phyloP scores from a whole-genome alignment of 2,113 vertebrate genomes.

The Axis porcinus region DNA sequence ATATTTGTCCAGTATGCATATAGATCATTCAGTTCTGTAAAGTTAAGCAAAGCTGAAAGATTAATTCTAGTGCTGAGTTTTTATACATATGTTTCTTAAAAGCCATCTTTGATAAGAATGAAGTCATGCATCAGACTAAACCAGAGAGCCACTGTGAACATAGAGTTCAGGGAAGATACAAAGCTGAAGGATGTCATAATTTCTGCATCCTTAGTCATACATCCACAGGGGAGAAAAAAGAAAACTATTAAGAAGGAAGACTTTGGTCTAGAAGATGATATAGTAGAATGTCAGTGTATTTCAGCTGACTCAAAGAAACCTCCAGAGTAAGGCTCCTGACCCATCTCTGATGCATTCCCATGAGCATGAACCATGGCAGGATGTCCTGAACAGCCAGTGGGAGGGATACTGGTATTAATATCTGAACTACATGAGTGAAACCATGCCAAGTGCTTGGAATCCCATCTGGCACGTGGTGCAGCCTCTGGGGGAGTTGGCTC shows the following conservation, averaged over 20 bases:
- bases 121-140: neutral
- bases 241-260: neutral
- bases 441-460: neutral
- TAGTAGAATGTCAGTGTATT: neutral
- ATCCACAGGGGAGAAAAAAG: neutral
- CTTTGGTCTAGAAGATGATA: neutral
- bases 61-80: neutral
- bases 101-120: conserved; percentile 19
- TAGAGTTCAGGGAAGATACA: neutral
- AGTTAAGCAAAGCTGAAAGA: neutral
- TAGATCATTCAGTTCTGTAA: neutral
- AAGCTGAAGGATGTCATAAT: neutral
- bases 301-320: neutral
- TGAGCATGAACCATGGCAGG: neutral
- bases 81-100: conserved; percentile 35
- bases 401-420: neutral
- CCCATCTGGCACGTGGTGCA: rapidly evolving
- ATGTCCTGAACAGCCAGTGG: neutral
- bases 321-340: neutral
- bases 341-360: neutral
- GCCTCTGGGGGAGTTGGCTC: neutral
- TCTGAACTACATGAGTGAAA: neutral
- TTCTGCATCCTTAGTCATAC: neutral
- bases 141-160: neutral
- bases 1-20: neutral